Evolutionary conservation across 2,113 vertebrate genomes (phyloP).

Genomic region (Engystomops pustulosus): DNA sequence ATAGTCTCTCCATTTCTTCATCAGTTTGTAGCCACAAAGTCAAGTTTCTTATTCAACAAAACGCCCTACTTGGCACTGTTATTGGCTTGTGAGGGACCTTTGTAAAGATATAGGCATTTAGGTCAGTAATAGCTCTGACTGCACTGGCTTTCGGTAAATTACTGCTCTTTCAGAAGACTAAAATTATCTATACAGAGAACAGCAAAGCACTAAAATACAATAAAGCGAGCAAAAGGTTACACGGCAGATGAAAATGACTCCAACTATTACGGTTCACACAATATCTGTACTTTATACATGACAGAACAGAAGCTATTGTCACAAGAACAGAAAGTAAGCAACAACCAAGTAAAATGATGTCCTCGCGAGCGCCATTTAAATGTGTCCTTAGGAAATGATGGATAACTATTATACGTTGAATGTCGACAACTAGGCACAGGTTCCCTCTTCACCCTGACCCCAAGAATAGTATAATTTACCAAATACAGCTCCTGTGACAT

Average conservation of each 20-base stretch:
- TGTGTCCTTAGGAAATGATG: slow-evolving; percentile 16
- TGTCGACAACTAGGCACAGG: background rate
- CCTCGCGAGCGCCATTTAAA: background rate
- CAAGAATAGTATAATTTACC: slow-evolving; percentile 10
- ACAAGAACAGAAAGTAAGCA: background rate
- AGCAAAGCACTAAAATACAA: background rate
- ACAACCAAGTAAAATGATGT: background rate
- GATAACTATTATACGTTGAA: background rate
- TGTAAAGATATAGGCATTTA: background rate
- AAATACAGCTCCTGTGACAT: slow-evolving; percentile 8
- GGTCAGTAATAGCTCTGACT: background rate
- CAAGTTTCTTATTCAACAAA: too few relatives aligned
- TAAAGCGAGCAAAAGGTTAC: background rate
- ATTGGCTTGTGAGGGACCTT: too few relatives aligned
- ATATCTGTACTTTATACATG: background rate
- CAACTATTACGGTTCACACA: background rate
- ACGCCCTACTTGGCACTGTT: too few relatives aligned
- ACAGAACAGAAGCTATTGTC: background rate
- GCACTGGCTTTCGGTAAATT: background rate
- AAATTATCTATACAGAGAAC: background rate
- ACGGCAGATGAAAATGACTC: background rate
- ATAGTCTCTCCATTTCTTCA: too few relatives aligned
- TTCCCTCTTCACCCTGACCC: slow-evolving; percentile 5
- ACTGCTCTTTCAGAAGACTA: background rate
- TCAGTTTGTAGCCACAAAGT: too few relatives aligned